Conservation (phyloP, 2,113 vertebrate genomes). For the Saguinus imperator region DNA sequence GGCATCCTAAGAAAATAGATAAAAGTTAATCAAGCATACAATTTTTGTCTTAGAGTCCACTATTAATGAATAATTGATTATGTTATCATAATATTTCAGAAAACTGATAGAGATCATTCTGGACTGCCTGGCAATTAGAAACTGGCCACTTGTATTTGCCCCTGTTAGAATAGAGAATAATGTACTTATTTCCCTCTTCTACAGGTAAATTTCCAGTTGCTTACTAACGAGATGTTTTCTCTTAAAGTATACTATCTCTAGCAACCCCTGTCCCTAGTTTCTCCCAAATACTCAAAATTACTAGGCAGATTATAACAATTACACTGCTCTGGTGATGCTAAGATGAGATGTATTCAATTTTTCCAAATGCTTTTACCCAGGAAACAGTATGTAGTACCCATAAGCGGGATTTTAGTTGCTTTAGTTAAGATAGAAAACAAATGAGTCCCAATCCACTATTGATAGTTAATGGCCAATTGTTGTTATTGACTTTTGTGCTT, state of each 20-base stretch:
- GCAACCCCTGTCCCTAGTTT: not conserved
- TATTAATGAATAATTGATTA: not conserved
- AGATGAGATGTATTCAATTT: not conserved
- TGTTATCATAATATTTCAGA: not conserved
- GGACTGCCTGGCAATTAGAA: not conserved
- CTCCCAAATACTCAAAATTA: not conserved
- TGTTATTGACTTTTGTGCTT: not conserved
- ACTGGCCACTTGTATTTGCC: not conserved
- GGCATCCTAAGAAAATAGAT: slow-evolving; percentile 85
- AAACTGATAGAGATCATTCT: slow-evolving; percentile 24
- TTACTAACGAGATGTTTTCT: not conserved
- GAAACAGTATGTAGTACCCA: not conserved
- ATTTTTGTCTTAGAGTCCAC: slow-evolving; percentile 14
- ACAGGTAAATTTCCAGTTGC: not conserved
- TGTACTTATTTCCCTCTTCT: not conserved
- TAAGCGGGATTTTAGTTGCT: not conserved
- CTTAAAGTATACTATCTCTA: not conserved
- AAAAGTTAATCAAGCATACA: slow-evolving; percentile 25
- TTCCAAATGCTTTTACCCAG: not conserved
- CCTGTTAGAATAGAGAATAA: not conserved
- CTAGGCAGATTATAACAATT: not conserved
- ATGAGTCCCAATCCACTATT: not conserved
- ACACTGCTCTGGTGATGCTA: not conserved
- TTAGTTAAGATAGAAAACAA: slow-evolving; percentile 8
- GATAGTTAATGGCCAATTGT: not conserved